Evolutionary conservation across 1,140 invertebrate genomes (phyloP), one percentile per base, ranked within the genome.

Genomic region (Drosophila nikananu): DNA sequence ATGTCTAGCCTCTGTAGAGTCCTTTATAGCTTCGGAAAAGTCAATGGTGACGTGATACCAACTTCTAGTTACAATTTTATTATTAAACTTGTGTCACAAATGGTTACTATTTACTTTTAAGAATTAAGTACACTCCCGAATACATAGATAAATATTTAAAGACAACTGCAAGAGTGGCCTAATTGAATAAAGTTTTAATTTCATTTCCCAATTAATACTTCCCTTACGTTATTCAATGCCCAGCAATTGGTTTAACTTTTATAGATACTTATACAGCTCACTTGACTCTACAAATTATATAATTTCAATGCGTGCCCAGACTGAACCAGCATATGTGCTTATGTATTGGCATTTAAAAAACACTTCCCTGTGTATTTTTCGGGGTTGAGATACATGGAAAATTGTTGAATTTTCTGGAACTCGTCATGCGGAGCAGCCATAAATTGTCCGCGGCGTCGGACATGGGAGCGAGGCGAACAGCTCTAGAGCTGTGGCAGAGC

Each of bases 341-440:
- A 61, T 73, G 15, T 48, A 46, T 57, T 52, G 46, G 51, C 71
- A 77, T 80, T 70, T 71, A 71, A 64, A 84, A 64, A 70, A 63
- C 67, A 71, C 35, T 71, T 37, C 41, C 23, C n/a, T 41, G 55
- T 58, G 44, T 72, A 51, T 39, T 78, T 72, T 54, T 23, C 54
- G 35, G 80, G 83, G 80, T 59, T 67, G 57, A 49, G 61, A 54
- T 54, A 62, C 25, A 59, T 49, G 63, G 70, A 87, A 91, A 83
- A 87, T 80, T 81, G 78, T 92, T 90, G 76, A 92, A 80, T 91
- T 92, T 91, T 91, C 91, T 92, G 91, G 91, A 92, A 92, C 81
- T 92, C 86, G 72, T 92, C 91, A 92, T 91, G 86, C 74, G 67
- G 83, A 71, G 70, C 84, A 83, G 74, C 61, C 74, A 92, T 92